A percentile compares a stretch with the other conserved stretches of the same genome.
Evolutionary conservation across 2,888 invertebrate species (phyloP).

Genomic region (Tinea trinotella): DNA sequence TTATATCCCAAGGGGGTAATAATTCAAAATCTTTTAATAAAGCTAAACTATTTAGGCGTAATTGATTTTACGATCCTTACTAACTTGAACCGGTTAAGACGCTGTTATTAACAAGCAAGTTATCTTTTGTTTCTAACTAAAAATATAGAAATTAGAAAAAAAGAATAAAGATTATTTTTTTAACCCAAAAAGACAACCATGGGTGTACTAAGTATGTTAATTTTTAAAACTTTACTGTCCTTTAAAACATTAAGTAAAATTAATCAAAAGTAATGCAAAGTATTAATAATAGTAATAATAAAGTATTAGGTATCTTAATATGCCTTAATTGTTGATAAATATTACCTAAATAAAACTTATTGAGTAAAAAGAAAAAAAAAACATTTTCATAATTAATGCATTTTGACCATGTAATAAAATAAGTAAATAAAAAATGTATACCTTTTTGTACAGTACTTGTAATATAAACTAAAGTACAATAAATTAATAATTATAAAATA

Average conservation of each 20-base stretch:
- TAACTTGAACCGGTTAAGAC: neutral
- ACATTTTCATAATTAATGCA: too few relatives aligned
- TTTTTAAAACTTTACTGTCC: neutral
- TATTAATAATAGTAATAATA: too few relatives aligned
- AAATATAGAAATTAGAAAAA: neutral
- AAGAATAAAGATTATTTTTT: neutral
- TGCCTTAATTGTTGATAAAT: too few relatives aligned
- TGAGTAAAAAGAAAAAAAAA: too few relatives aligned
- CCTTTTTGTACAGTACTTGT: too few relatives aligned
- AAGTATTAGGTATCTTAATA: too few relatives aligned
- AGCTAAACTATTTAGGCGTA: slow-evolving; percentile 51
- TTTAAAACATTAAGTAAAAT: neutral
- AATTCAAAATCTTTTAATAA: slow-evolving; percentile 28
- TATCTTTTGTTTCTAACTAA: slow-evolving; percentile 1
- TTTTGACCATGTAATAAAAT: too few relatives aligned
- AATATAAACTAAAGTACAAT: too few relatives aligned
- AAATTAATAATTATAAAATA: too few relatives aligned
- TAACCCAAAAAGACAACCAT: neutral
- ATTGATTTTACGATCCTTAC: slow-evolving; percentile 45
- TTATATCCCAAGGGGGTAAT: neutral
- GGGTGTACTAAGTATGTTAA: neutral
- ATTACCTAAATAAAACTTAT: too few relatives aligned
- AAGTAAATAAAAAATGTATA: too few relatives aligned
- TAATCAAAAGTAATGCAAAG: too few relatives aligned
- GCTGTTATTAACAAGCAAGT: neutral